Conservation (phyloP, 2,797 vertebrate species). For the Myotis daubentonii region DNA sequence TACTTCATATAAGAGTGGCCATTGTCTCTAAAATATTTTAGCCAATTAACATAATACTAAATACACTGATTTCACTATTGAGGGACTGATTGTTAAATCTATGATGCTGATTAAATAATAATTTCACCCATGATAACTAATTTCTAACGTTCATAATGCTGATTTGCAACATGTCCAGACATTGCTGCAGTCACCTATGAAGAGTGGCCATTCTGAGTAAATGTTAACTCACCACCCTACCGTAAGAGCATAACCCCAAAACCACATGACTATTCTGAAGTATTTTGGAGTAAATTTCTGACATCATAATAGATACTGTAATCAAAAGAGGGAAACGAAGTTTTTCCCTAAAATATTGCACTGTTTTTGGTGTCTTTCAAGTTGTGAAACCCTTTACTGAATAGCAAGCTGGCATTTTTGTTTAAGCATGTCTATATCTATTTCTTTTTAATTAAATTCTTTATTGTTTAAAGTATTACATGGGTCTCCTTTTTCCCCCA, state of each 20-base stretch:
- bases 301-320: background rate
- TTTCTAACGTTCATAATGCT: background rate
- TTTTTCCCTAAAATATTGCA: background rate
- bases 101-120: background rate
- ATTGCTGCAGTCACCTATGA: background rate
- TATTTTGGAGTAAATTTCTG: background rate
- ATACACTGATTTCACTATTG: conserved; percentile 18
- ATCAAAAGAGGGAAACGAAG: background rate
- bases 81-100: background rate
- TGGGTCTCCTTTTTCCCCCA: too few species aligned
- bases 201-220: background rate
- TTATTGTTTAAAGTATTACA: too few species aligned
- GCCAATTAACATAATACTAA: conserved; percentile 18
- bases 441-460: background rate
- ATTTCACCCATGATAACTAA: conserved; percentile 16
- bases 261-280: background rate
- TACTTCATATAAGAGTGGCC: background rate
- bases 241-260: background rate
- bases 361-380: background rate
- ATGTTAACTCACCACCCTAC: background rate
- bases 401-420: background rate
- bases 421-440: background rate
- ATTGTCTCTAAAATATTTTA: conserved; percentile 35
- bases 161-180: background rate
- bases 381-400: background rate